Base-by-base conservation (phyloP, 2,113 vertebrate genomes). In the Elephas maximus region DNA sequence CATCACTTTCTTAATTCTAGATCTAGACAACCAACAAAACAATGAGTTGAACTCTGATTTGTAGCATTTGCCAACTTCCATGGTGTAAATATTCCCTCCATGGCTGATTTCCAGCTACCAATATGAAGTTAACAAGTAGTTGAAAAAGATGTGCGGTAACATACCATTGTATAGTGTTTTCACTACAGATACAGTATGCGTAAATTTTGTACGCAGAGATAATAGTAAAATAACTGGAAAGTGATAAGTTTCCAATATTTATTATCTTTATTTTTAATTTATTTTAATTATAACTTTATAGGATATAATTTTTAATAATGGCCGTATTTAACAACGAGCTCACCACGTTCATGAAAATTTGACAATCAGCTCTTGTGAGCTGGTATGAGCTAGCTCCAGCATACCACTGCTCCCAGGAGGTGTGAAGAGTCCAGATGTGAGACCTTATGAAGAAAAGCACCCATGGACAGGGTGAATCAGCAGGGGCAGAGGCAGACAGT, bases 1-100 rank as follows among this genome's bases (percentile, higher is more conserved):
- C 33, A 74, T 74, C 5, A 18, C 2, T 77, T 26, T 90, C 37
- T 87, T 93, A 78, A 85, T 45, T 69, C 73, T 82, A 91, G 86
- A 90, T 37, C n/a, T 85, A 96, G 85, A 85, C 0, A 85, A 6
- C 51, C 93, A 78, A 78, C 45, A 86, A 69, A 97, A 74, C 33
- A 89, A 33, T 60, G 88, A 84, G 17, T 88, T 45, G 62, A 14
- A 85, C 57, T 94, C 7, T 82, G 63, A 76, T 57, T 45, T 80
- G 53, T 77, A 90, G 62, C 53, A 83, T 24, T 93, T 94, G 14
- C 48, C 23, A 60, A 23, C 93, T 83, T 90, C 62, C 71, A 12
- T 74, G 67, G 2, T 76, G 5, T 71, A 73, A 92, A 53, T 65
- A 30, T 28, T 67, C 8, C 51, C n/a, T 37, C 7, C 5, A 21